Conservation (phyloP, 2,797 vertebrate genomes). For the Pangasius sanitwongsei region DNA sequence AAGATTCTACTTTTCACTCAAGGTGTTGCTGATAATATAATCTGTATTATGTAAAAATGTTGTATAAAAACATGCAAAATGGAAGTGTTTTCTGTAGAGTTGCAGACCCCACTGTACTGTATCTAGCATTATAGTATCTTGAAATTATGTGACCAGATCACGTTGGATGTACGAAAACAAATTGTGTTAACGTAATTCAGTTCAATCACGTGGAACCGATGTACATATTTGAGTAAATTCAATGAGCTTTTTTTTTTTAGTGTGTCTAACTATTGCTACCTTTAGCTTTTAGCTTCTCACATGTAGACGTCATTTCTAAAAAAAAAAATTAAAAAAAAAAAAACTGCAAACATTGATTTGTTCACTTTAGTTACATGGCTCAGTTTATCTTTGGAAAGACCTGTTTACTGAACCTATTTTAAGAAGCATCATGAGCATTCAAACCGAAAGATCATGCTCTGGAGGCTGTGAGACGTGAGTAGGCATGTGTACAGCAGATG, state of each 20-base stretch:
- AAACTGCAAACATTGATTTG: too few species aligned
- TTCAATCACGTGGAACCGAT: not conserved
- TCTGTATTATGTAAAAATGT: not conserved
- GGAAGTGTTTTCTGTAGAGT: not conserved
- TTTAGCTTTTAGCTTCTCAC: not conserved
- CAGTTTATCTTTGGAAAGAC: not conserved
- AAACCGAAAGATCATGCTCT: not conserved
- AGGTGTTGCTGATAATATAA: not conserved
- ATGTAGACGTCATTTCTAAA: not conserved
- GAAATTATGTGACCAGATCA: not conserved
- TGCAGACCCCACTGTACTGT: not conserved
- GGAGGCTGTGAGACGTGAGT: not conserved
- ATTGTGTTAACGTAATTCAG: not conserved
- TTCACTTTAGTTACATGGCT: too few species aligned
- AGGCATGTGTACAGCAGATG: not conserved
- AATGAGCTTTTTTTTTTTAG: not conserved
- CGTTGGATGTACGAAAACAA: not conserved
- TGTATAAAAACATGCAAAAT: not conserved
- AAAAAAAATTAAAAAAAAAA: too few species aligned
- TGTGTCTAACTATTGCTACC: not conserved
- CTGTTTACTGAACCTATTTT: not conserved
- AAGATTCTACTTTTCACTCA: not conserved
- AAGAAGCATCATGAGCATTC: not conserved
- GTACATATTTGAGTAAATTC: not conserved
- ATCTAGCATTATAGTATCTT: not conserved